Base-by-base conservation (phyloP, 2,888 invertebrate genomes). In the Tipula lateralis region DNA sequence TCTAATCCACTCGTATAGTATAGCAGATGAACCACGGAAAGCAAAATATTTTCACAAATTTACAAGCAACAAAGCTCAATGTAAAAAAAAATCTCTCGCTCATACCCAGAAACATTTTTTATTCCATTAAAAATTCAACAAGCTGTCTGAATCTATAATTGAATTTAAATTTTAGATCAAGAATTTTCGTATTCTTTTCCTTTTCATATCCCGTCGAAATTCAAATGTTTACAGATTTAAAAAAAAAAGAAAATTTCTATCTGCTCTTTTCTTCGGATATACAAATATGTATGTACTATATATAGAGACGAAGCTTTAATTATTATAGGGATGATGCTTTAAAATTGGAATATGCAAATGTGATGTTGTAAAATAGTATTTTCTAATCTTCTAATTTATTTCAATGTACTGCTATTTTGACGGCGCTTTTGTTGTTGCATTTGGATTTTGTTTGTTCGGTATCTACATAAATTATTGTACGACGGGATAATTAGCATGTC, bases 371-470 rank as follows among this genome's bases (percentile, higher is more conserved):
- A 66, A 66, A 66, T 66, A 66, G 24, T 24, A 66, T 66, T 24
- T 66, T 66, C 66, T 66, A 66, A 66, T 66, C 66, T 66, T 66
- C 66, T 66, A 66, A 66, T 66, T 66, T 66, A 66, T 66, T 66
- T 66, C 66, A 66, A 66, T 66, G 9, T 66, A 66, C 66, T 66
- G 66, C 9, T 66, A 9, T 66, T 66, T 66, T 24, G 66, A 66
- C 12, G 66, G 24, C 24, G 9, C 24, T 66, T 24, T 66, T 66
- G 24, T 66, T 66, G 66, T 66, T 66, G 66, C 66, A 66, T 66
- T 66, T 66, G 16, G 16, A 24, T 66, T 44, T 66, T 66, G 24
- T 66, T 24, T 7, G 66, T 19, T 66, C 66, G 9, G 12, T 66
- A 66, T 66, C 24, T 66, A 66, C 9, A n/a, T 50, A 16, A n/a